Conservation (phyloP, 2,797 vertebrate species). For the Fratercula arctica region DNA sequence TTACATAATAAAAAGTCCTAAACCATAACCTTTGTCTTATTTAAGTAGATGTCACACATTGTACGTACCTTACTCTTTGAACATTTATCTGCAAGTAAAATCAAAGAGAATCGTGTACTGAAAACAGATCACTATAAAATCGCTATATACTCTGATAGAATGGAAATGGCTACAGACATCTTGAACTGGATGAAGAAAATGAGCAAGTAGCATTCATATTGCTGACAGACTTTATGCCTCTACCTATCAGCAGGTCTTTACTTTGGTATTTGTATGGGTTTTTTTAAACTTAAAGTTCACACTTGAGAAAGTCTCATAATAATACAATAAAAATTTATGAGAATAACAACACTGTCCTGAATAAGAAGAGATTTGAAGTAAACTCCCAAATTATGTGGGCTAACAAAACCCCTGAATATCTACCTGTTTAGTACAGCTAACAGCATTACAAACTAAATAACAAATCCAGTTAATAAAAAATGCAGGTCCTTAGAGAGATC, state of each 20-base stretch:
- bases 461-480: background rate
- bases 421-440: background rate
- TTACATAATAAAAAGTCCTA: background rate
- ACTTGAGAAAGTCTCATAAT: background rate
- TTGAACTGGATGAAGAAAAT: background rate
- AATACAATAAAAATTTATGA: background rate
- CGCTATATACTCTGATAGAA: background rate
- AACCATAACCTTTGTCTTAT: background rate
- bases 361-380: background rate
- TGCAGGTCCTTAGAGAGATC: background rate
- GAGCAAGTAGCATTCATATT: background rate
- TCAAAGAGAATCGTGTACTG: background rate
- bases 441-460: background rate
- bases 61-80: background rate
- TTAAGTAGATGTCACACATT: background rate
- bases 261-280: background rate
- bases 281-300: background rate
- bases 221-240: background rate
- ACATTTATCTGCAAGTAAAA: background rate
- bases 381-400: background rate
- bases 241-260: background rate
- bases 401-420: background rate
- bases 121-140: background rate
- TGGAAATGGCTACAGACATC: background rate
- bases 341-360: background rate